Evolutionary conservation across 2,797 vertebrate genomes (phyloP).

Genomic region (Pangasius sanitwongsei): DNA sequence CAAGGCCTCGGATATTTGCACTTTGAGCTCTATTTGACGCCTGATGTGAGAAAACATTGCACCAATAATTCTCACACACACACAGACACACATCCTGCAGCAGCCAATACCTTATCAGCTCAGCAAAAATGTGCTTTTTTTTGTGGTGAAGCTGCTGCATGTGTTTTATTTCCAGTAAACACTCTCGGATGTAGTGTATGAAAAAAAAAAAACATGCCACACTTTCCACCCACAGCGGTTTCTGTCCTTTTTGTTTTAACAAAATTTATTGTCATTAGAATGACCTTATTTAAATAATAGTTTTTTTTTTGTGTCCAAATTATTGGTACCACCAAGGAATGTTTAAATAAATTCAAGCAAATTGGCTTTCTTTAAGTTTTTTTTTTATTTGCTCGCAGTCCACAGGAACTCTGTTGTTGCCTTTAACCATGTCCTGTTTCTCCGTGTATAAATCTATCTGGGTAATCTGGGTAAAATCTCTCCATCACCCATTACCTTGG

Average conservation of each 20-base stretch:
- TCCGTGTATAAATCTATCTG: neutral
- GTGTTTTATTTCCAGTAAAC: conserved; percentile 50
- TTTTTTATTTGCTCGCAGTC: neutral
- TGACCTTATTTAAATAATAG: neutral
- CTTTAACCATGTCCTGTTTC: neutral
- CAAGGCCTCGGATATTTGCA: neutral
- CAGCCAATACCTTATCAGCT: conserved; percentile 41
- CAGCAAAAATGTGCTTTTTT: conserved; percentile 5
- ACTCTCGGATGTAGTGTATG: conserved; percentile 9
- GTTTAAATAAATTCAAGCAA: neutral
- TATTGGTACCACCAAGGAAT: neutral
- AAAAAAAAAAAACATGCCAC: conserved; percentile 4
- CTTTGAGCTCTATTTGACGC: neutral
- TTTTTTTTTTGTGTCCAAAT: neutral
- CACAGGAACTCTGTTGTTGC: neutral
- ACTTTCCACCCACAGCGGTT: conserved; percentile 46
- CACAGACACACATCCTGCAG: neutral
- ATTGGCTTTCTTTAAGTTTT: neutral
- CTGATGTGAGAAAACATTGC: neutral
- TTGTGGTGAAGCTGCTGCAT: conserved; percentile 48
- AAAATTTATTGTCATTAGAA: neutral
- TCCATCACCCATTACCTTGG: neutral
- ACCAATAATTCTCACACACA: neutral
- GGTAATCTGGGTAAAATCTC: neutral
- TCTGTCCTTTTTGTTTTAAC: neutral